phyloP scores from a whole-genome alignment of 2,888 invertebrate genomes.

The Drosophila merina region DNA sequence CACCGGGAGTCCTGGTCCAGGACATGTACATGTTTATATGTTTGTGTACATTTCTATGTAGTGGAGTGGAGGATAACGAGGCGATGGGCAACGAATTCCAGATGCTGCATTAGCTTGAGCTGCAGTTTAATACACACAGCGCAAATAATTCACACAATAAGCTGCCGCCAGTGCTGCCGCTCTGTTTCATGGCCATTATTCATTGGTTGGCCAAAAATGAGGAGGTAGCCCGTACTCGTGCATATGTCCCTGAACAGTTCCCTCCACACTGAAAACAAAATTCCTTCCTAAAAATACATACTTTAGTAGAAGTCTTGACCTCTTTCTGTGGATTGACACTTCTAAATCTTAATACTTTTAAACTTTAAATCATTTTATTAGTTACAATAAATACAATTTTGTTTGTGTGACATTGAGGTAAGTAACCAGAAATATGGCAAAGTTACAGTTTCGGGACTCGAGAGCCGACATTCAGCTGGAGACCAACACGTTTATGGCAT shows the following conservation, averaged over 20 bases:
- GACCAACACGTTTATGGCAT: conserved; percentile 73
- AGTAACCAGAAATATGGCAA: conserved; percentile 59
- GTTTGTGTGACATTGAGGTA: conserved; percentile 14
- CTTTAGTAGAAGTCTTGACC: too few relatives aligned
- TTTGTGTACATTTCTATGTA: not conserved
- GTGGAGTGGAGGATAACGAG: not conserved
- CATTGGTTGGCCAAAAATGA: conserved; percentile 56
- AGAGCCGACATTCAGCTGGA: conserved; percentile 18
- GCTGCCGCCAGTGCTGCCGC: conserved; percentile 47
- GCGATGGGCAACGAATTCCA: not conserved
- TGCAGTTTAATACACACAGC: conserved; percentile 76
- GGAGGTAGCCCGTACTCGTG: conserved; percentile 17
- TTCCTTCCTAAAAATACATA: not conserved
- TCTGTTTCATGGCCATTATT: conserved; percentile 60
- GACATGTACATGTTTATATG: not conserved
- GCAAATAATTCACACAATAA: conserved; percentile 77
- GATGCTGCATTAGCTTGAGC: conserved; percentile 69
- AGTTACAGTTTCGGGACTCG: conserved; percentile 32
- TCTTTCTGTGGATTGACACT: too few relatives aligned
- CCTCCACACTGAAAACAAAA: not conserved
- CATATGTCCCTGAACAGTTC: conserved; percentile 12
- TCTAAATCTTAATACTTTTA: not conserved
- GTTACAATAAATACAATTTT: not conserved
- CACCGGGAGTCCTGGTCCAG: conserved; percentile 1
- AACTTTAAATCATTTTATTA: not conserved